These are phyloP conservation scores for Euplagia quadripunctaria DNA, from an alignment of 2,888 invertebrate genomes.

Conservation along the genomic window DNA sequence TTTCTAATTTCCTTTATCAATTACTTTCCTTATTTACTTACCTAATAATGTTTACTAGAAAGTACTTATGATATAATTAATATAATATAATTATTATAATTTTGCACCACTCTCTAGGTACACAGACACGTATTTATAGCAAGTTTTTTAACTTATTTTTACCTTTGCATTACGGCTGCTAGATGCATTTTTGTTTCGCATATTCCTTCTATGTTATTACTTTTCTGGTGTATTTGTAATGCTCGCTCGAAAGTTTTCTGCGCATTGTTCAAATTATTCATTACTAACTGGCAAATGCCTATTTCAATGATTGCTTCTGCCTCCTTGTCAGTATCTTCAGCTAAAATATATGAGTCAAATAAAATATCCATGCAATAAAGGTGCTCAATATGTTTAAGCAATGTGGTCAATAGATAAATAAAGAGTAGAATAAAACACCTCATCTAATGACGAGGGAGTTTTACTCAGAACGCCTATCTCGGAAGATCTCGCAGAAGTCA, in stretches of 20 bases:
- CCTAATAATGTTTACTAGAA: not conserved
- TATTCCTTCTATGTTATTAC: conserved; percentile 75
- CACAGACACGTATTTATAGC: too few species aligned
- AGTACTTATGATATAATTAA: too few species aligned
- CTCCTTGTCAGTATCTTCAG: conserved; percentile 74
- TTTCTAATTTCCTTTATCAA: not conserved
- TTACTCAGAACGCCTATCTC: too few species aligned
- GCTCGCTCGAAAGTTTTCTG: conserved; percentile 83
- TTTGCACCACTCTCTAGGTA: too few species aligned
- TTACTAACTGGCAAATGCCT: conserved; percentile 82
- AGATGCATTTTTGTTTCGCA: conserved; percentile 86
- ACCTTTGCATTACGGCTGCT: conserved; percentile 86
- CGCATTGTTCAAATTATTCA: conserved; percentile 82
- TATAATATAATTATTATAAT: too few species aligned
- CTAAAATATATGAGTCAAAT: conserved; percentile 58
- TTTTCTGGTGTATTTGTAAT: conserved; percentile 71
- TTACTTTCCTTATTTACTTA: not conserved
- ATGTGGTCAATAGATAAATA: not conserved
- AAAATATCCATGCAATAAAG: too few species aligned
- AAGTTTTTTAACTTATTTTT: not conserved
- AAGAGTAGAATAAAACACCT: too few species aligned
- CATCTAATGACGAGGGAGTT: too few species aligned
- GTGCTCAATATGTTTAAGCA: not conserved
- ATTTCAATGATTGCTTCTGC: conserved; percentile 86
- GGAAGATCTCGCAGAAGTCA: too few species aligned